Conservation (phyloP, 1,140 invertebrate genomes). For the Camponotus vicinus region DNA sequence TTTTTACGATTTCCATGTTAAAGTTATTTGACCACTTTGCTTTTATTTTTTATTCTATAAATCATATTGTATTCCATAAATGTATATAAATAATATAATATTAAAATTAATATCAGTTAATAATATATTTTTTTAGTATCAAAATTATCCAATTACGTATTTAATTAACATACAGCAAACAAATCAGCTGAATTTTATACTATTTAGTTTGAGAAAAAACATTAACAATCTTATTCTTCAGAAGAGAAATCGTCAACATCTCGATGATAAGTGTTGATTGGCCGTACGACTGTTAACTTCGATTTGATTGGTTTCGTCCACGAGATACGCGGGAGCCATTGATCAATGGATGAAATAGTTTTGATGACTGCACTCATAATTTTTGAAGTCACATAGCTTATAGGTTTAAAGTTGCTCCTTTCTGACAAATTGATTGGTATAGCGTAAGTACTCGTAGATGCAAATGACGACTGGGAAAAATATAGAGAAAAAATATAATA, state of each 20-base stretch:
- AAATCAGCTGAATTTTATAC: neutral
- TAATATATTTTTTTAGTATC: neutral
- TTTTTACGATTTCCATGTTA: neutral
- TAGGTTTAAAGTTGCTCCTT: no score
- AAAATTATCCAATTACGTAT: neutral
- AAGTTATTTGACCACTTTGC: neutral
- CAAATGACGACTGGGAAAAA: no score
- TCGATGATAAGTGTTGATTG: neutral
- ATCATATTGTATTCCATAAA: neutral
- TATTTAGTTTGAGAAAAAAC: neutral
- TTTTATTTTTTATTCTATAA: neutral
- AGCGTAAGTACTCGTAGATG: no score
- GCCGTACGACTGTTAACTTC: neutral
- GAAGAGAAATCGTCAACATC: neutral
- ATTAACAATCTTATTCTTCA: neutral
- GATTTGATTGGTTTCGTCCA: neutral
- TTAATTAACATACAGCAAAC: no score
- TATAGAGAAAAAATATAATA: no score
- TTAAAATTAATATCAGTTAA: neutral
- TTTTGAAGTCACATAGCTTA: no score
- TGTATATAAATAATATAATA: neutral
- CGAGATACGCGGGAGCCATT: neutral
- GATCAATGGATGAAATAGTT: neutral
- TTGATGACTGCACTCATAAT: no score
- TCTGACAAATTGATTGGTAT: no score